Evolutionary conservation across 30 jellyfish, hydroid and myxozoan genomes (phyloP).

Genomic region (Cassiopea andromeda): DNA sequence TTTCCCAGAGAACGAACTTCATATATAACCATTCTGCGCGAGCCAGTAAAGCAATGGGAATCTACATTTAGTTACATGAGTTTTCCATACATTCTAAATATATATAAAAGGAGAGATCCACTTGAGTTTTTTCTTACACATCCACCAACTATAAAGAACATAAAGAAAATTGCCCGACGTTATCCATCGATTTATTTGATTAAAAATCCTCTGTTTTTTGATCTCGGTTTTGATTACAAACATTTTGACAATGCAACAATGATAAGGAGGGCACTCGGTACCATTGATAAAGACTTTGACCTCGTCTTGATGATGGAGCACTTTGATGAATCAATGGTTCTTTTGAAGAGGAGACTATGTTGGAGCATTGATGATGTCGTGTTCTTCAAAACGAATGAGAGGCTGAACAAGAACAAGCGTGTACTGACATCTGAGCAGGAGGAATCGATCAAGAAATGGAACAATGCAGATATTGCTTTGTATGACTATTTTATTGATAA

Average conservation of each 20-base stretch:
- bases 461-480: conserved; percentile 88
- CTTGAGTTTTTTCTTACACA: conserved; percentile 81
- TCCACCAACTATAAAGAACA: conserved; percentile 79
- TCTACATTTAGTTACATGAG: conserved; percentile 95
- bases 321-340: conserved; percentile 95
- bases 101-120: conserved; percentile 79
- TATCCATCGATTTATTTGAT: conserved; percentile 85
- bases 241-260: conserved; percentile 76
- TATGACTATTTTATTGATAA: conserved; percentile 79
- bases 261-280: conserved; percentile 77
- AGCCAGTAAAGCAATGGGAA: conserved; percentile 98
- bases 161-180: conserved; percentile 69
- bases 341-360: conserved; percentile 93
- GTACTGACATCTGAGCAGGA: conserved; percentile 66
- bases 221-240: conserved; percentile 87
- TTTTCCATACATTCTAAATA: conserved; percentile 84
- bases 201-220: conserved; percentile 91
- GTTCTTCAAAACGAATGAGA: conserved; percentile 91
- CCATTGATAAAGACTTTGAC: conserved; percentile 85
- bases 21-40: conserved; percentile 86
- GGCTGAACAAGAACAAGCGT: conserved; percentile 85
- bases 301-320: conserved; percentile 92
- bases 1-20: conserved; percentile 84
- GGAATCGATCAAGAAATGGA: conserved; percentile 80
- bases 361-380: conserved; percentile 97